These are phyloP conservation scores for Regulus satrapa DNA, from an alignment of 2,113 vertebrate species.

Conservation along the genomic window DNA sequence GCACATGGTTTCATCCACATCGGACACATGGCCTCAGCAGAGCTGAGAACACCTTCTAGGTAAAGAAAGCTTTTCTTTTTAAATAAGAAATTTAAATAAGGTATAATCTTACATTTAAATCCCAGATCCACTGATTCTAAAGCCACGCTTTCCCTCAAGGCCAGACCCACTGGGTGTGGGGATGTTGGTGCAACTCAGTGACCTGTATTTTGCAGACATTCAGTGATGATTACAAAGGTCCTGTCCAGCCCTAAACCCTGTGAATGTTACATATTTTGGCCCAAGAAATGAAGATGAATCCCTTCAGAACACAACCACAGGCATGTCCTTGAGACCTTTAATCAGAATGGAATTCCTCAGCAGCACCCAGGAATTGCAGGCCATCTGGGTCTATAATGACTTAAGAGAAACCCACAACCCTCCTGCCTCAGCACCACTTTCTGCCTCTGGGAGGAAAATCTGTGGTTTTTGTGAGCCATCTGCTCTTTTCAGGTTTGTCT, in stretches of 20 bases:
- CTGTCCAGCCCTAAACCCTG: not conserved
- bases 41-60: not conserved
- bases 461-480: not conserved
- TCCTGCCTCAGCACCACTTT: not conserved
- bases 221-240: not conserved
- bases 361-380: not conserved
- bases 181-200: not conserved
- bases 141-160: not conserved
- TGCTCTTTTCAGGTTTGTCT: not conserved
- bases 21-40: not conserved
- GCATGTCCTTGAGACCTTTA: not conserved
- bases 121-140: not conserved
- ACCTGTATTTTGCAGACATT: not conserved
- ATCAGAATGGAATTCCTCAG: not conserved
- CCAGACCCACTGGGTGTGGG: not conserved
- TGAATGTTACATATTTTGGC: not conserved
- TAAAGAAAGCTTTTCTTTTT: not conserved
- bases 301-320: constrained; percentile 3
- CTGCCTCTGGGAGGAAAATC: not conserved
- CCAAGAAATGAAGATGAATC: not conserved
- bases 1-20: not conserved
- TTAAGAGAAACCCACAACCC: not conserved
- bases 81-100: not conserved
- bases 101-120: not conserved
- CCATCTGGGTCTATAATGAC: not conserved